Evolutionary conservation across 2,113 vertebrate genomes (phyloP).

Genomic region (Lophochroa leadbeateri): DNA sequence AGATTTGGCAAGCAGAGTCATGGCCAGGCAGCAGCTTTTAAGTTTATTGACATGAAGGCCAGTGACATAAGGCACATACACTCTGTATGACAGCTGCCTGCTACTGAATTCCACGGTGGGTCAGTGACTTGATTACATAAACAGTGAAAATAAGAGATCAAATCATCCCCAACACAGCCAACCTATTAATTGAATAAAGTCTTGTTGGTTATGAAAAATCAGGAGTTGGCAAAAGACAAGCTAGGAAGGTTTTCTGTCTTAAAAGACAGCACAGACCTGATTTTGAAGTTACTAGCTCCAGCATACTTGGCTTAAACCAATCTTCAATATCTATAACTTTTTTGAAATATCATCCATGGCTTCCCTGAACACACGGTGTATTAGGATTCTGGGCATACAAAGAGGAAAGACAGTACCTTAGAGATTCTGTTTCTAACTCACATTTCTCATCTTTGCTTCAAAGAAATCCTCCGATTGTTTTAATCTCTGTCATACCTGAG

Average conservation of each 20-base stretch:
- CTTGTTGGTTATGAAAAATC: neutral
- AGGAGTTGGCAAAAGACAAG: neutral
- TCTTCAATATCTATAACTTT: neutral
- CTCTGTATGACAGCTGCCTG: neutral
- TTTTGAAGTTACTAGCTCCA: neutral
- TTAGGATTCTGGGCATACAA: neutral
- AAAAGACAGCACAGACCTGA: neutral
- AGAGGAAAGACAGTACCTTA: neutral
- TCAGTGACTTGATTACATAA: conserved; percentile 33
- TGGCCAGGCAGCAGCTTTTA: neutral
- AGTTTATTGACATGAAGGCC: conserved; percentile 32
- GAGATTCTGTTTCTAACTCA: neutral
- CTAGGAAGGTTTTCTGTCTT: neutral
- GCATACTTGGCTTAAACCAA: neutral
- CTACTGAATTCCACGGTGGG: conserved; percentile 27
- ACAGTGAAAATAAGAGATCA: conserved; percentile 9
- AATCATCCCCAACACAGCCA: neutral
- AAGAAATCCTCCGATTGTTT: neutral
- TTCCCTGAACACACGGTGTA: neutral
- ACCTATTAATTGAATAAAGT: neutral
- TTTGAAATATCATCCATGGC: neutral
- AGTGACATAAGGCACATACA: conserved; percentile 27
- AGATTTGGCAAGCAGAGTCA: neutral
- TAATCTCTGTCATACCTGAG: neutral
- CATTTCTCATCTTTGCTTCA: neutral